Base-by-base conservation (phyloP, 2,888 invertebrate genomes). In the Cosmia trapezina region DNA sequence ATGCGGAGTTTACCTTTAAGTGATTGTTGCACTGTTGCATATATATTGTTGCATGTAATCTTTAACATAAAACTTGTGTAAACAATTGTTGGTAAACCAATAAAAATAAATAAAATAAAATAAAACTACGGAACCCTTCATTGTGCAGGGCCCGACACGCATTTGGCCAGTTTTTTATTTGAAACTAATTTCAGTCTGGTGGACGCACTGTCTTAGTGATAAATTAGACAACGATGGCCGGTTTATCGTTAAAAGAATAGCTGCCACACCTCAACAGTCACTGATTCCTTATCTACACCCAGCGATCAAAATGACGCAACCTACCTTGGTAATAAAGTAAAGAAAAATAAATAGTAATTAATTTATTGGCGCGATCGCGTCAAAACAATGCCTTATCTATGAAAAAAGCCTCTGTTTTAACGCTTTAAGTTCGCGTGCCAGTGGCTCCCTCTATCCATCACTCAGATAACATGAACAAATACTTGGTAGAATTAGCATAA, bases 401-500 rank as follows among this genome's bases (percentile, higher is more conserved):
- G 73, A 81, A 83, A 78, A 84, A 84, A 78, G 82, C 74, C 78
- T 78, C 77, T 76, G 69, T 81, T 80, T 73, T 75, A 80, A 68
- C 81, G 80, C 85, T 74, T 71, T 37, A 68, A 66, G 85, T 70
- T 93, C 76, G 94, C 94, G 94, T 94, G 94, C 84, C 82, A 70
- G 80, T 83, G 73, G 84, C 87, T 84, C 87, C 89, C 88, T 72
- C 93, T 89, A 95, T 95, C 92, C 93, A 94, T 95, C 94, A 95
- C 90, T 76, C 76, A 93, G 95, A 95, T 95, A 95, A 92, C 90
- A 84, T 84, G 82, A 87, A 86, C 89, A 90, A 93, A 93, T 91
- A 92, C 92, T 90, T 89, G 87, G 83, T 80, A 68, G 73, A 81
- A 93, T 94, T 94, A 89, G 89, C 94, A 94, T 94, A 93, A 90